Evolutionary conservation across 2,888 invertebrate genomes (phyloP), one percentile per base, ranked within the genome.

Genomic region (Elysia crispata): DNA sequence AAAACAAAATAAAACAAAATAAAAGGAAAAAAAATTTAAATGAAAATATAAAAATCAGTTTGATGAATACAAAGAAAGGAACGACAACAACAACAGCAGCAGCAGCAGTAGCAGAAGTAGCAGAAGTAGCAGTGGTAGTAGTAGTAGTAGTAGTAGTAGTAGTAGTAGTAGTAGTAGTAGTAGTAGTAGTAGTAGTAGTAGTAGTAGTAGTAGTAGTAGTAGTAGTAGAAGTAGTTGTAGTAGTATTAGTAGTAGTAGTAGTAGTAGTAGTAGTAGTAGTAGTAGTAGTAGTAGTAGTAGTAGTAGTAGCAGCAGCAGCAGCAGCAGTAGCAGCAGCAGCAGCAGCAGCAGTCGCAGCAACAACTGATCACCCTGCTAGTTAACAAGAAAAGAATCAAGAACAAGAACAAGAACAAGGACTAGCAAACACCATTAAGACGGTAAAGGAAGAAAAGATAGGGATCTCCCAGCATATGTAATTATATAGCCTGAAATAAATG

Each of bases 111-210:
- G n/a, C n/a, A n/a, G n/a, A n/a, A n/a, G n/a, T n/a, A n/a, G n/a
- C n/a, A n/a, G n/a, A n/a, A n/a, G n/a, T n/a, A n/a, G n/a, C n/a
- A n/a, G n/a, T n/a, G n/a, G n/a, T n/a, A n/a, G n/a, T n/a, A n/a
- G n/a, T n/a, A 54, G 54, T 54, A 54, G 54, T 54, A 54, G 54
- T 54, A 54, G 54, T 54, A 54, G 54, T 54, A 54, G 54, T 54
- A 54, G 54, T 54, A 54, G 54, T 54, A 54, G 54, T 54, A 54
- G 54, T 54, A 54, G 54, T 54, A 54, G 54, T 54, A 54, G 54
- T 54, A 54, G 54, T 54, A 54, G 54, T 54, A 54, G 54, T 54
- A 54, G 18, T 54, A 54, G 54, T 54, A 54, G 54, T 54, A 54
- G 54, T 54, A 54, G 54, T 54, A 54, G 54, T 54, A 54, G 54